Percentiles rank a stretch among this genome's conserved stretches.
These are phyloP conservation scores for Natrix natrix DNA, from an alignment of 2,797 vertebrate genomes.

Conservation along the genomic window DNA sequence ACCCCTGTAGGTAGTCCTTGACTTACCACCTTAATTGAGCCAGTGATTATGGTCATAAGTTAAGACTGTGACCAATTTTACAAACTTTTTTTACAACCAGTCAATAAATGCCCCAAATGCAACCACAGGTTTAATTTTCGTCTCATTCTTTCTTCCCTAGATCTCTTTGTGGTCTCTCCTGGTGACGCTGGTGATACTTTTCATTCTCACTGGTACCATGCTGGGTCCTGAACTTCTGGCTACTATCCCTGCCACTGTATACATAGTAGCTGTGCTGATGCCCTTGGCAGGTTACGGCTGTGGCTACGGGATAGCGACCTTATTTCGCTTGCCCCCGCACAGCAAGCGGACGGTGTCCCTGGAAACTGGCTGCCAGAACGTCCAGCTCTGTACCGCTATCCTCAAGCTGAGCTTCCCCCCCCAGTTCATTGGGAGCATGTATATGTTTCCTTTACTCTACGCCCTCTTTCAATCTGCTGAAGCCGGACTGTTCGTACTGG, in stretches of 20 bases:
- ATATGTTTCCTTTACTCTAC: conserved; percentile 96
- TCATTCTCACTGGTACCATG: conserved; percentile 94
- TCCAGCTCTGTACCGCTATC: conserved; percentile 96
- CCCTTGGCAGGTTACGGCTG: conserved; percentile 87
- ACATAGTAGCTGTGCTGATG: conserved; percentile 90
- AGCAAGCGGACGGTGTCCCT: conserved; percentile 88
- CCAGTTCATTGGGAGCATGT: conserved; percentile 89
- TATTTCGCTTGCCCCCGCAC: conserved; percentile 87
- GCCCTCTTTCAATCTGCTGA: conserved; percentile 94
- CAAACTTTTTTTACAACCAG: not conserved
- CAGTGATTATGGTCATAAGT: not conserved
- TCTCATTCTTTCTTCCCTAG: conserved; percentile 67
- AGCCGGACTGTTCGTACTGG: conserved; percentile 89
- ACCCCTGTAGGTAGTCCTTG: not conserved
- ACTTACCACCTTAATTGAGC: not conserved
- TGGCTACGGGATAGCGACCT: conserved; percentile 86
- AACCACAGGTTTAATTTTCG: not conserved
- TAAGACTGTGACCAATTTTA: not conserved
- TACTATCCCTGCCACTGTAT: conserved; percentile 87
- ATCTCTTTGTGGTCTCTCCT: conserved; percentile 94
- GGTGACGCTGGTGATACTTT: conserved; percentile 87
- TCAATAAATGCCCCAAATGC: not conserved
- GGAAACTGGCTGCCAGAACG: conserved; percentile 96
- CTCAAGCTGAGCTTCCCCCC: conserved; percentile 94
- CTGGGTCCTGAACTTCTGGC: conserved; percentile 91